These are phyloP conservation scores for Melikaiella ostensackeni DNA, from an alignment of 2,888 invertebrate genomes.

Conservation along the genomic window DNA sequence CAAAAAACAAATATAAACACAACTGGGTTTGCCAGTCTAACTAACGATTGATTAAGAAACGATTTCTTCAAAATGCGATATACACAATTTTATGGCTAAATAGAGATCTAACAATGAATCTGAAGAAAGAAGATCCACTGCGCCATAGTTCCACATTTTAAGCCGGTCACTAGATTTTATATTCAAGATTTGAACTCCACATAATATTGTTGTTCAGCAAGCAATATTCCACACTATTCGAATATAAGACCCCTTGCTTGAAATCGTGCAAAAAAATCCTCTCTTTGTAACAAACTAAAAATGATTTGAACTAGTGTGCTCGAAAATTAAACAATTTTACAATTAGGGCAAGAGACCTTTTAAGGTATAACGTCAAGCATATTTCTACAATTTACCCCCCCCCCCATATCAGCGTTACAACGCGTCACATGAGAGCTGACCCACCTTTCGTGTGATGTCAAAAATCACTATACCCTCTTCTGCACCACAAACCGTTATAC, in stretches of 20 bases:
- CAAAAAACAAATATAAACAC: neutral
- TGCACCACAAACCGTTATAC: too few species aligned
- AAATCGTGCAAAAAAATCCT: neutral
- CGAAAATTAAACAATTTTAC: too few species aligned
- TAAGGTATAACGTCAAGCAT: too few species aligned
- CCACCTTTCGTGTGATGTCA: too few species aligned
- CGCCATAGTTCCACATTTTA: neutral
- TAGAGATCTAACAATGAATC: neutral
- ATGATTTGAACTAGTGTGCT: too few species aligned
- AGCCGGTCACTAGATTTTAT: neutral
- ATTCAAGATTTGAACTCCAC: neutral
- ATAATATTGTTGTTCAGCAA: neutral
- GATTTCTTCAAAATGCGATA: neutral
- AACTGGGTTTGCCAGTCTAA: neutral
- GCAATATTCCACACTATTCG: neutral
- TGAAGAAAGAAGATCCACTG: neutral
- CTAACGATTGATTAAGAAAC: neutral
- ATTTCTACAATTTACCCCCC: too few species aligned
- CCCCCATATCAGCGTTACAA: too few species aligned
- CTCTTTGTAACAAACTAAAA: too few species aligned
- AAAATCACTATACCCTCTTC: too few species aligned
- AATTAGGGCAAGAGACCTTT: too few species aligned
- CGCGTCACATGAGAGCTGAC: too few species aligned
- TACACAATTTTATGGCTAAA: too few species aligned
- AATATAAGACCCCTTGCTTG: neutral